Evolutionary conservation across 2,113 vertebrate genomes (phyloP).

Genomic region (Tor tambroides): DNA sequence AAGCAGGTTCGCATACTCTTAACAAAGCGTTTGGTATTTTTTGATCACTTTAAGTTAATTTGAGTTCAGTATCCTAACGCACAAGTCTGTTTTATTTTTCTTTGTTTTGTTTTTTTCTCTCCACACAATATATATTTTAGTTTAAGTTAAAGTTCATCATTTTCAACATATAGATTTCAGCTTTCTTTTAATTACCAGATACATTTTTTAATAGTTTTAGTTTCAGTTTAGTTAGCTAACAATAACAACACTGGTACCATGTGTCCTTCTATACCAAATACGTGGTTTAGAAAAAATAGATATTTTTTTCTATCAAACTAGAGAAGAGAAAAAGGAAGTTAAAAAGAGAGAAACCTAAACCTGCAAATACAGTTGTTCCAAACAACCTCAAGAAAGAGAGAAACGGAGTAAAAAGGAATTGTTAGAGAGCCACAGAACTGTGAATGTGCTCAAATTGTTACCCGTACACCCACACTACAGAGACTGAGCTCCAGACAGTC

Average conservation of each 20-base stretch:
- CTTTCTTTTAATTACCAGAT: background rate
- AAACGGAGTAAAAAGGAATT: background rate
- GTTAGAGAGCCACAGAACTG: background rate
- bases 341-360: background rate
- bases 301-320: no score
- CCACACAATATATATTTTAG: no score
- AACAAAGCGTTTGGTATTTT: no score
- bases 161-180: no score
- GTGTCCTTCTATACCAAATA: no score
- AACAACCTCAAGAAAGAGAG: background rate
- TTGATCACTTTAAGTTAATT: background rate
- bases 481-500: conserved; percentile 21
- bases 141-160: no score
- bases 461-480: background rate
- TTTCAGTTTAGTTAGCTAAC: background rate
- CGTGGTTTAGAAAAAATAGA: no score
- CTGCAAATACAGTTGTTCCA: background rate
- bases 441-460: background rate
- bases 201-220: background rate
- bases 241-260: background rate
- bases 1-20: background rate
- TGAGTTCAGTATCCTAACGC: background rate
- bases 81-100: background rate
- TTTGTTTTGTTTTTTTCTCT: no score
- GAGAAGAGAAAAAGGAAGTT: background rate